phyloP scores from a whole-genome alignment of 2,113 vertebrate genomes.

The Siniperca knerii region DNA sequence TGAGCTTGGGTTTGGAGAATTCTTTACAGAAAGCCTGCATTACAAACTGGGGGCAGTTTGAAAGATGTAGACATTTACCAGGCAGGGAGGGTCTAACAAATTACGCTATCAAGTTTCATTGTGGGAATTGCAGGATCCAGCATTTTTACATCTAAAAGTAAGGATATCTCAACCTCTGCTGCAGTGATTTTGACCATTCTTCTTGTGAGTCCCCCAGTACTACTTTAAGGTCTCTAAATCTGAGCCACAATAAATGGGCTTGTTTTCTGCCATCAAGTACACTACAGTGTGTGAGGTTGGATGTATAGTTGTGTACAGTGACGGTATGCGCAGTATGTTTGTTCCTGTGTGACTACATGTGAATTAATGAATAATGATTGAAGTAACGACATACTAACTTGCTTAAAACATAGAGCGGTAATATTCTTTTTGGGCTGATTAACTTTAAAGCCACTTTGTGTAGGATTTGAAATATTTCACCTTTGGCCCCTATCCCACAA shows the following conservation, averaged over 20 bases:
- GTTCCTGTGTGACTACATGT: not conserved
- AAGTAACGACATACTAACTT: not conserved
- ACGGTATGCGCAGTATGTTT: not conserved
- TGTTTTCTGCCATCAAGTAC: not conserved
- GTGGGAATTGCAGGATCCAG: not conserved
- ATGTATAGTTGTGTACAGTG: not conserved
- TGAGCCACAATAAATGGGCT: too few relatives aligned
- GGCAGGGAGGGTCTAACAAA: not conserved
- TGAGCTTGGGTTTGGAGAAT: not conserved
- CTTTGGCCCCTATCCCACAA: too few relatives aligned
- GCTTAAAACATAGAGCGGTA: not conserved
- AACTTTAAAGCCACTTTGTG: not conserved
- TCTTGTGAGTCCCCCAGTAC: too few relatives aligned
- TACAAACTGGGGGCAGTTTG: not conserved
- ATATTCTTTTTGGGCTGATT: not conserved
- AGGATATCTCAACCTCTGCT: too few relatives aligned
- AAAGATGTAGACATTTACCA: not conserved
- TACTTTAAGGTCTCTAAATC: too few relatives aligned
- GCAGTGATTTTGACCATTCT: too few relatives aligned
- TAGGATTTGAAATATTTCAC: not conserved
- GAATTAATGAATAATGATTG: too few relatives aligned
- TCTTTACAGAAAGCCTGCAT: not conserved
- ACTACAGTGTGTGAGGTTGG: not conserved
- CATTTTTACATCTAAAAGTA: not conserved
- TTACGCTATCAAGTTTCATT: not conserved